These are phyloP conservation scores for Liposcelis brunnea DNA, from an alignment of 2,888 invertebrate species.

Conservation along the genomic window DNA sequence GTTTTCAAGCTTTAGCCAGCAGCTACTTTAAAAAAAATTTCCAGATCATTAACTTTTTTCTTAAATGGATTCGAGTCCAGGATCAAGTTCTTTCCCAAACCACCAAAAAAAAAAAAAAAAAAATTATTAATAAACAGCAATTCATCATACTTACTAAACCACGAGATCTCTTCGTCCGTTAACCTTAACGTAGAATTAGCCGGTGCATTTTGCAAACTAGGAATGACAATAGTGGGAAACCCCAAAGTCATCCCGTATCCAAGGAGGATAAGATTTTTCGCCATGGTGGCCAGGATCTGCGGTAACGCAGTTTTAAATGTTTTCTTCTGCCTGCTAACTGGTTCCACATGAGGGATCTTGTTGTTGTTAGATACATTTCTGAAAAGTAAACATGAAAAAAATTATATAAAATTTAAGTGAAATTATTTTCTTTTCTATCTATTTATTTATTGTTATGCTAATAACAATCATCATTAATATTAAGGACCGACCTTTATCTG, in stretches of 20 bases:
- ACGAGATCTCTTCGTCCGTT: conserved; percentile 46
- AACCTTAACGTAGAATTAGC: conserved; percentile 27
- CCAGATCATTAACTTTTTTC: too few species aligned
- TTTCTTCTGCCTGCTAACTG: conserved; percentile 6
- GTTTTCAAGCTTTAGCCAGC: too few species aligned
- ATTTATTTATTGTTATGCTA: too few species aligned
- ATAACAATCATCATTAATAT: too few species aligned
- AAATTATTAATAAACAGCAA: neutral
- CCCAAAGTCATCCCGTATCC: conserved; percentile 68
- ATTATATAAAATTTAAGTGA: too few species aligned
- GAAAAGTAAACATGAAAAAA: too few species aligned
- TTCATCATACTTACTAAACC: conserved; percentile 44
- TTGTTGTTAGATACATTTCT: too few species aligned
- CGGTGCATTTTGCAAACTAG: conserved; percentile 37
- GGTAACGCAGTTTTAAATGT: conserved; percentile 34
- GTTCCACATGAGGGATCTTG: neutral
- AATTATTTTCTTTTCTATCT: too few species aligned
- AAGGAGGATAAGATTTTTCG: conserved; percentile 59
- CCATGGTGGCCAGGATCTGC: conserved; percentile 59
- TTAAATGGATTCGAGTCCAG: too few species aligned
- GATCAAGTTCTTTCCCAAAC: too few species aligned
- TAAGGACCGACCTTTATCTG: too few species aligned
- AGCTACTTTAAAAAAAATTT: too few species aligned
- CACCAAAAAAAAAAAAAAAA: neutral
- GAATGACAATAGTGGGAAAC: conserved; percentile 64